Evolutionary conservation across 23 tunicate species (phyloP), one percentile per base, ranked within the genome.

Genomic region (Trididemnum clinides): DNA sequence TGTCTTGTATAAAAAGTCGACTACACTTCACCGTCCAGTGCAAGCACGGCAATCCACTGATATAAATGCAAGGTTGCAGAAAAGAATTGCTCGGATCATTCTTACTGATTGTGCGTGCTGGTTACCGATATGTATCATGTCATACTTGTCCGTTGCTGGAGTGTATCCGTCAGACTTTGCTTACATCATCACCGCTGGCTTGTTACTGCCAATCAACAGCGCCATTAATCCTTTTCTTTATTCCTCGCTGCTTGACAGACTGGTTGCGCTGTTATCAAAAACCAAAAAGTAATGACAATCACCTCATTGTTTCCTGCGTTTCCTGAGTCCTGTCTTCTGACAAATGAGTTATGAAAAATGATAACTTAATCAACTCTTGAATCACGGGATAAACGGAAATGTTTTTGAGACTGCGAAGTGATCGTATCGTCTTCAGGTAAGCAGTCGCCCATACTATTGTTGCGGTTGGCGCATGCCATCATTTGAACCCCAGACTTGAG

Each of bases 61-160:
- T 4, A 12, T 10, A 15, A 59, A n/a, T 28, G 22, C 20, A 19
- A 15, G 25, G 22, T 3, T 59, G 66, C 66, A 59, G 22, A 15
- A n/a, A 28, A 25, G 66, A n/a, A 59, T 59, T 59, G 66, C 66
- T n/a, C 66, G 66, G 25, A 59, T 59, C 66, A 59, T 59, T 10
- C 66, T 59, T 28, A 59, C 23, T 10, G 66, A 59, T n/a, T 59
- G 66, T 59, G 66, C 66, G 25, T 59, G 66, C 66, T 59, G 66
- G 66, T 19, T 59, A 3, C 66, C 66, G 5, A 59, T 59, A 4
- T 59, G 66, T n/a, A n/a, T 59, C 66, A 59, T 59, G 66, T 59
- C 66, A 4, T 59, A 59, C 22, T n/a, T 59, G 66, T 15, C 66
- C 5, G 5, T 59, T 5, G 66, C 66, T 15, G 25, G 25, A 4